Evolutionary conservation across 2,797 vertebrate genomes (phyloP).

Genomic region (Sandelia bainsii): DNA sequence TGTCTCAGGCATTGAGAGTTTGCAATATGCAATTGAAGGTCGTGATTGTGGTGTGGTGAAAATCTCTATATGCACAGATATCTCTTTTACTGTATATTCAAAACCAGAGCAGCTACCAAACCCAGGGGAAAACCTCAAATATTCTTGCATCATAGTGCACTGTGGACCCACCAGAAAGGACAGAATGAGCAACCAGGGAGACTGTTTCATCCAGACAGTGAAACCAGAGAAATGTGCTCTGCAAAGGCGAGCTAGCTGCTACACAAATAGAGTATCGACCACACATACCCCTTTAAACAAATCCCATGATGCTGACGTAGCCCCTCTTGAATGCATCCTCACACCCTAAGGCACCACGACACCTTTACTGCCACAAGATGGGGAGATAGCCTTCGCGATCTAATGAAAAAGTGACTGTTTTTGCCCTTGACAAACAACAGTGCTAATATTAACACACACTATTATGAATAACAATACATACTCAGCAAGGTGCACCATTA

Average conservation of each 20-base stretch:
- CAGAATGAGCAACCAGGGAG: background rate
- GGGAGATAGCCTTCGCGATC: background rate
- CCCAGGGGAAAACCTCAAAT: background rate
- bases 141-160: no score
- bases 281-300: background rate
- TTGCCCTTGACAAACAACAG: background rate
- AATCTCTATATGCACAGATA: background rate
- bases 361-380: background rate
- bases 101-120: background rate
- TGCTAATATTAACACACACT: background rate
- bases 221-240: background rate
- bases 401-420: background rate
- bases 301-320: background rate
- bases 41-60: background rate
- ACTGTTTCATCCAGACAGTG: background rate
- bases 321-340: background rate
- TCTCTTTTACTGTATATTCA: background rate
- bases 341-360: background rate
- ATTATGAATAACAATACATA: no score
- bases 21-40: background rate
- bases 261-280: background rate
- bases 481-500: no score
- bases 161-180: background rate
- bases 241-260: background rate
- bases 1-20: constrained; percentile 21